Evolutionary conservation across 2,888 invertebrate species (phyloP), one percentile per base, ranked within the genome.

Genomic region (Dryocosmus kuriphilus): DNA sequence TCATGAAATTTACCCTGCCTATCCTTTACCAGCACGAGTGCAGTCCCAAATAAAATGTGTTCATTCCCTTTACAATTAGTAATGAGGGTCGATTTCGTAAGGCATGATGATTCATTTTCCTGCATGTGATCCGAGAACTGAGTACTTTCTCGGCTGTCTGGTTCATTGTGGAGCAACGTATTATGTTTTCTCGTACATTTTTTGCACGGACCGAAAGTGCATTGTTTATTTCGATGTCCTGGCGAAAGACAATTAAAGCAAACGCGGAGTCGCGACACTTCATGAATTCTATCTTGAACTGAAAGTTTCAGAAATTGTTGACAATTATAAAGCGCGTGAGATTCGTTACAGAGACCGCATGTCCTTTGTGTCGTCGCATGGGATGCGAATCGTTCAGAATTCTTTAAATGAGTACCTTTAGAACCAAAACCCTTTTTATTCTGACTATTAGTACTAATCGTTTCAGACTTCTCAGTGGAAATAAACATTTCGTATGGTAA

Each of bases 131-230:
- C 32, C 4, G 32, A 3, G 4, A 32, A 7, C 32, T 32, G 32
- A 32, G 32, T 32, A 32, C 32, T 32, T 5, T 32, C 4, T 63
- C 63, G 32, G 16, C 32, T n/a, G n/a, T n/a, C n/a, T n/a, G n/a
- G n/a, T n/a, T n/a, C n/a, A n/a, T n/a, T n/a, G 4, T 67, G 74
- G 4, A 77, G 32, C 22, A 75, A 24, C 0, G 77, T 65, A 32
- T 74, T 74, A 19, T 77, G 77, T 27, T 67, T 78, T n/a, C 38
- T 35, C 2, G 65, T n/a, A 46, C 78, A 78, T 71, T 75, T 75
- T 30, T 41, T 75, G 19, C 46, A n/a, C n/a, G n/a, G 57, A 27
- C 60, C 75, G 9, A 61, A 35, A n/a, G n/a, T 75, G 16, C 67
- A 75, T 19, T 75, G 61, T 24, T 60, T 78, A 24, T 67, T 71